Evolutionary conservation across 2,888 invertebrate species (phyloP), one percentile per base, ranked within the genome.

Genomic region (Sycophila texana): DNA sequence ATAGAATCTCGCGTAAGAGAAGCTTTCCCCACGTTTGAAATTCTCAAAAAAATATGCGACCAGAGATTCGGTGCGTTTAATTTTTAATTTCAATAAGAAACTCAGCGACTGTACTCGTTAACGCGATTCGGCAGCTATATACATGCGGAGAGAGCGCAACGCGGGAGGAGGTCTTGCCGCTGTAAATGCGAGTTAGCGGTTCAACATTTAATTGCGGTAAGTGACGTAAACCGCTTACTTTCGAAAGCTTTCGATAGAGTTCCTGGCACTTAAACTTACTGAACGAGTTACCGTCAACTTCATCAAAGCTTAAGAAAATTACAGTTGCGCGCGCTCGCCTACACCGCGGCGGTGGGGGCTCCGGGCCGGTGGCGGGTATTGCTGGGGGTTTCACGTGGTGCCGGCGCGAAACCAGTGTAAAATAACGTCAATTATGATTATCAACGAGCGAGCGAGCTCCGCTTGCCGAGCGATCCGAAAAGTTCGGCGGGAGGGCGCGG

Each of bases 181-280:
- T 72, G 71, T 77, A 65, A 65, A 71, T 66, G 49, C 57, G 57
- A 75, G 75, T 72, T 67, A 60, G 72, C 60, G 67, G 67, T 61
- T 73, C 39, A 72, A 67, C 72, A 73, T 77, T 77, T 77, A 77
- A 77, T 77, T 67, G 77, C 72, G 26, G 60, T 66, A 66, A 77
- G 73, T 67, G 66, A 77, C 77, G 67, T 77, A 77, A 77, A 72
- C 73, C 67, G 73, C 73, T 77, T 77, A 77, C 73, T 73, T 77
- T 72, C 55, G 70, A 47, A 70, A 76, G 76, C 76, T 76, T 76
- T 76, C 77, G 65, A 72, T 58, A 71, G 77, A 67, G 67, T 68
- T 63, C n/a, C 61, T 22, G 58, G 72, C 67, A 77, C 77, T 77
- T 71, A 77, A 77, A 77, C 77, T 77, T 77, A 72, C 53, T 26